phyloP scores from a whole-genome alignment of 2,888 invertebrate genomes.

The Agonopterix alstromeriana region DNA sequence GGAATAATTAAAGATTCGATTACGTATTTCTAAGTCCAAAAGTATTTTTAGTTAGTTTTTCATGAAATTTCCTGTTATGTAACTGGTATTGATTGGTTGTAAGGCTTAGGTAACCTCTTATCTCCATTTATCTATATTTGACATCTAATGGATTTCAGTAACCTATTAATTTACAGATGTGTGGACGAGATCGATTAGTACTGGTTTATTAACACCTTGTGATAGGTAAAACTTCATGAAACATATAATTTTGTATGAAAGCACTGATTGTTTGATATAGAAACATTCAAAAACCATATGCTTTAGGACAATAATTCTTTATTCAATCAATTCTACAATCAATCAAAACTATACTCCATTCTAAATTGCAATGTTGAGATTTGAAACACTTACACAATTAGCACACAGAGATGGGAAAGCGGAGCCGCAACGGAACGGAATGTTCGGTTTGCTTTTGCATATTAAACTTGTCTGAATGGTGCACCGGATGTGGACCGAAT shows the following conservation, averaged over 20 bases:
- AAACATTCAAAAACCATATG: too few species aligned
- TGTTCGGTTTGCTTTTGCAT: too few species aligned
- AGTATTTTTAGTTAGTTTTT: neutral
- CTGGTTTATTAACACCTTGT: neutral
- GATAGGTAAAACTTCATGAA: neutral
- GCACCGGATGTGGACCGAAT: too few species aligned
- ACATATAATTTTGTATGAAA: neutral
- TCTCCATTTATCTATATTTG: neutral
- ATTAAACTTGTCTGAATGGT: too few species aligned
- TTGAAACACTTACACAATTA: too few species aligned
- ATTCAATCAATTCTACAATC: too few species aligned
- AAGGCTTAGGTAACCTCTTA: conserved; percentile 7
- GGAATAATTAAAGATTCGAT: neutral
- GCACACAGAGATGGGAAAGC: too few species aligned
- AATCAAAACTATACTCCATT: too few species aligned
- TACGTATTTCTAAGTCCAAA: neutral
- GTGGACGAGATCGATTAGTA: neutral
- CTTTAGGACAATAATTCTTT: too few species aligned
- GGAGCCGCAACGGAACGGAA: too few species aligned
- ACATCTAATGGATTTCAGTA: too few species aligned
- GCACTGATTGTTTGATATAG: neutral
- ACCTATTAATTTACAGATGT: neutral
- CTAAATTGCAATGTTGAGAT: too few species aligned
- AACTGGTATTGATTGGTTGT: conserved; percentile 10
- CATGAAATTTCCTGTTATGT: conserved; percentile 6